Conservation (phyloP, 2,113 vertebrate species). For the Turdus rufiventris region DNA sequence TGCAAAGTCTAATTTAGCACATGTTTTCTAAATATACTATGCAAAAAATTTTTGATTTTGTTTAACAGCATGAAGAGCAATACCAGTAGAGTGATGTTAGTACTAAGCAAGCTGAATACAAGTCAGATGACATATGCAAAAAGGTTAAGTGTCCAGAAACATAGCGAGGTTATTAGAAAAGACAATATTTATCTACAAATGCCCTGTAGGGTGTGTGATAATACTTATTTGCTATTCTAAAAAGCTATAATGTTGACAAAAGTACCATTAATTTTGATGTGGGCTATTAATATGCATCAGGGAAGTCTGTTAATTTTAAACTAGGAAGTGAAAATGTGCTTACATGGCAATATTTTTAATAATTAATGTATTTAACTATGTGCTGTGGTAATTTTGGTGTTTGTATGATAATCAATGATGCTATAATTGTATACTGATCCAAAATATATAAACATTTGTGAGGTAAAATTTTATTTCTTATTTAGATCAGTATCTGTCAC, state of each 20-base stretch:
- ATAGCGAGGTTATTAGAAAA: background rate
- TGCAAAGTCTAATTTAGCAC: background rate
- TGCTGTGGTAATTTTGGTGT: background rate
- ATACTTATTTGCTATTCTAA: background rate
- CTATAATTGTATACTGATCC: background rate
- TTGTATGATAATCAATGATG: constrained; percentile 8
- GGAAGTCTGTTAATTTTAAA: constrained; percentile 28
- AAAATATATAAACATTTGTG: background rate
- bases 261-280: constrained; percentile 35
- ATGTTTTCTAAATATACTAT: background rate
- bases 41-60: background rate
- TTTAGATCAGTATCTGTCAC: background rate
- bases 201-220: background rate
- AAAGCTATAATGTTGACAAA: background rate
- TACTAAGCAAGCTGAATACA: background rate
- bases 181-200: background rate
- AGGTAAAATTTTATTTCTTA: background rate
- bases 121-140: background rate
- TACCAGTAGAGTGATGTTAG: background rate
- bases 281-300: background rate
- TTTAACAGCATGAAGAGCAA: background rate
- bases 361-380: constrained; percentile 31
- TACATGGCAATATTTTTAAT: constrained; percentile 8
- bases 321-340: background rate
- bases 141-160: background rate